These are phyloP conservation scores for Dryobates pubescens DNA, from an alignment of 2,797 vertebrate species.

Conservation along the genomic window DNA sequence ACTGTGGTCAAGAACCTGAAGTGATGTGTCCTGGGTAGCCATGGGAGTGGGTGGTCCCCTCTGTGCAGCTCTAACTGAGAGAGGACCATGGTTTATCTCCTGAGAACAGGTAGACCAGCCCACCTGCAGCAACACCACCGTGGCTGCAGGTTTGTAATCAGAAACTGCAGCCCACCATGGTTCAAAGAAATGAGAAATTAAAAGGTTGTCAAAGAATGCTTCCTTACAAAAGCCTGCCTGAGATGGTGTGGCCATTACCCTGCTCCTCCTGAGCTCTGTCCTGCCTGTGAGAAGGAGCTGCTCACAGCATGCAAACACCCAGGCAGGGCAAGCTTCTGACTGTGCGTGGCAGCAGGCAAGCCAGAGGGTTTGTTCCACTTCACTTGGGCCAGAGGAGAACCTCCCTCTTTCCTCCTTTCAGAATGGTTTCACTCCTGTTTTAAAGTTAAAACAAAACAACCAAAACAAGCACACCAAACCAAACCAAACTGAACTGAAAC, in stretches of 20 bases:
- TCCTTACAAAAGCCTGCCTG: neutral
- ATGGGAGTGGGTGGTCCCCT: neutral
- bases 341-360: accelerated
- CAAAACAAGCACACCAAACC: neutral
- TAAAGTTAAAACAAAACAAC: neutral
- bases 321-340: neutral
- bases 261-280: neutral
- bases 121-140: neutral
- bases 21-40: neutral
- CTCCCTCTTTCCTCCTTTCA: neutral
- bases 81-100: neutral
- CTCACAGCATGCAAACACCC: neutral
- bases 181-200: neutral
- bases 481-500: too few species aligned
- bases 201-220: neutral
- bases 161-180: neutral
- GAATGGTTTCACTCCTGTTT: neutral
- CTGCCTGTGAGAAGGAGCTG: neutral
- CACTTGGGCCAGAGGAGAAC: neutral
- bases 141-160: neutral
- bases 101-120: neutral
- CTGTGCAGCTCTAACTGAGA: neutral
- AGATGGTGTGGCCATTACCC: neutral
- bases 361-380: neutral
- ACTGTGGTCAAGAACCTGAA: too few species aligned